Evolutionary conservation across 2,888 invertebrate genomes (phyloP).

Genomic region (Ormyrus pomaceus): DNA sequence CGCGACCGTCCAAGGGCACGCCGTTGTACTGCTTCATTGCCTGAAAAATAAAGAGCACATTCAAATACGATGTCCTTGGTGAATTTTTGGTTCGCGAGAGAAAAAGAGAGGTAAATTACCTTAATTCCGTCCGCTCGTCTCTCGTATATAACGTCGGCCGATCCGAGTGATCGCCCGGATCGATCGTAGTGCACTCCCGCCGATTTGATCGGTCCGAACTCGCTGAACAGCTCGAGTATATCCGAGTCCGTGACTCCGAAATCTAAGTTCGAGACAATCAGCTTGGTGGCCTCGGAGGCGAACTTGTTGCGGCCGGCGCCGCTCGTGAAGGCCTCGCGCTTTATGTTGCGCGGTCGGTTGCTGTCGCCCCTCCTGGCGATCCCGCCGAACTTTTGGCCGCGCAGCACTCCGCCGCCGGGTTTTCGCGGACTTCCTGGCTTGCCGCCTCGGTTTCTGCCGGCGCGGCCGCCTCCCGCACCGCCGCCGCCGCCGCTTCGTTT

Average conservation of each 20-base stretch:
- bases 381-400: constrained; percentile 85
- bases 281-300: constrained; percentile 83
- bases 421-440: constrained; percentile 72
- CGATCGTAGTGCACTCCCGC: constrained; percentile 98
- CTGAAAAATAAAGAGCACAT: constrained; percentile 12
- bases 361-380: constrained; percentile 73
- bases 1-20: constrained; percentile 96
- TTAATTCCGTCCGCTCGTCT: constrained; percentile 94
- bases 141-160: constrained; percentile 97
- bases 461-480: background rate
- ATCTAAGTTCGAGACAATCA: constrained; percentile 96
- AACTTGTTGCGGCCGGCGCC: constrained; percentile 10
- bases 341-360: background rate
- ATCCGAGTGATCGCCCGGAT: constrained; percentile 96
- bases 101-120: constrained; percentile 9
- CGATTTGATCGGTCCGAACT: constrained; percentile 95
- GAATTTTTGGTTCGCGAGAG: background rate
- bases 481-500: constrained; percentile 76
- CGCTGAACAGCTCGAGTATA: constrained; percentile 97
- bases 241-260: constrained; percentile 98
- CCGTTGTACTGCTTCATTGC: constrained; percentile 99
- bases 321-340: constrained; percentile 36
- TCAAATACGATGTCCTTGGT: background rate
- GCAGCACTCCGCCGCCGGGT: constrained; percentile 79
- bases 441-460: background rate